These are phyloP conservation scores for Cyclopterus lumpus DNA, from an alignment of 2,797 vertebrate genomes.

Conservation along the genomic window DNA sequence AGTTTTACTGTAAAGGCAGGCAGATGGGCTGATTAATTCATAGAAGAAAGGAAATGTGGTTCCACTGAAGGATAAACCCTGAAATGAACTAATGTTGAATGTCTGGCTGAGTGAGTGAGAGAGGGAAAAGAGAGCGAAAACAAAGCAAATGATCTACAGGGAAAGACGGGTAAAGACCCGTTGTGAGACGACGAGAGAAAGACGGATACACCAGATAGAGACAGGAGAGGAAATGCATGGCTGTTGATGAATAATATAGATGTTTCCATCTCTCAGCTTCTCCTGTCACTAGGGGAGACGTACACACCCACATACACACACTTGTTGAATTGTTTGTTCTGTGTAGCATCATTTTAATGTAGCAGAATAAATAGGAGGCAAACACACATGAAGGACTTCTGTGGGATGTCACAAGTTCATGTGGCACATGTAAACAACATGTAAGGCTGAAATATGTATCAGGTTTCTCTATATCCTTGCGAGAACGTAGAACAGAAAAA, in stretches of 20 bases:
- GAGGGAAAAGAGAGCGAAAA: not conserved
- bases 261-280: slow-evolving; percentile 41
- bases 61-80: slow-evolving; percentile 24
- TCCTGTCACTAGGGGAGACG: slow-evolving; percentile 31
- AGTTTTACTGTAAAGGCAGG: slow-evolving; percentile 57
- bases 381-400: slow-evolving; percentile 5
- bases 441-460: slow-evolving; percentile 38
- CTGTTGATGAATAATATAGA: slow-evolving; percentile 64
- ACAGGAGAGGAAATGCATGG: slow-evolving; percentile 41
- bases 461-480: not conserved
- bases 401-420: not conserved
- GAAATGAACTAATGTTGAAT: slow-evolving; percentile 22
- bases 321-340: not conserved
- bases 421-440: slow-evolving; percentile 5
- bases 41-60: slow-evolving; percentile 48
- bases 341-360: not conserved
- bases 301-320: not conserved
- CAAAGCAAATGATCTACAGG: slow-evolving; percentile 29
- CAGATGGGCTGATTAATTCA: slow-evolving; percentile 57
- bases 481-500: not conserved
- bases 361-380: not conserved
- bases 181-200: slow-evolving; percentile 5
- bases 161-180: slow-evolving; percentile 22
- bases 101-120: slow-evolving; percentile 13
- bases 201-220: slow-evolving; percentile 22